Percentiles rank a stretch among this genome's conserved stretches.
Conservation (phyloP, 2,113 vertebrate genomes). For the Actenoides lindsayi region DNA sequence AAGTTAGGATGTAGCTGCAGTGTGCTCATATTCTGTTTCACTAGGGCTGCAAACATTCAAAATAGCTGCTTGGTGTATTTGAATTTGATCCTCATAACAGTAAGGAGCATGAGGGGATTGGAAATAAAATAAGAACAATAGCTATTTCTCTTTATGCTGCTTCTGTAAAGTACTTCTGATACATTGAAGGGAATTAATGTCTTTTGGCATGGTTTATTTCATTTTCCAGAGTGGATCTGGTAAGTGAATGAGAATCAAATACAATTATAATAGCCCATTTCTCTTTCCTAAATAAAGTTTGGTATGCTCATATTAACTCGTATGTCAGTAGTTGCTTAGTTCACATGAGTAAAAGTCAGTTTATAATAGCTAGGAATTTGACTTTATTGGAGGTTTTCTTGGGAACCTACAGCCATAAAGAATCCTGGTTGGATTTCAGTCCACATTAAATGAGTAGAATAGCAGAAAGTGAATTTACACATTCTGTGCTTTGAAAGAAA, state of each 20-base stretch:
- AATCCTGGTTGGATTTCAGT: not conserved
- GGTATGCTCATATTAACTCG: conserved; percentile 36
- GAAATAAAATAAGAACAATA: conserved; percentile 61
- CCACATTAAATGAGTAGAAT: not conserved
- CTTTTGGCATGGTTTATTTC: conserved; percentile 63
- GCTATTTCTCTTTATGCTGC: conserved; percentile 52
- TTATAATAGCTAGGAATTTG: conserved; percentile 13
- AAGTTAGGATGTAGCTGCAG: conserved; percentile 29
- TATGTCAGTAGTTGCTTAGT: conserved; percentile 39
- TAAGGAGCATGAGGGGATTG: conserved; percentile 35
- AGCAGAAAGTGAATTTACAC: not conserved
- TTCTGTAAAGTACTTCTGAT: conserved; percentile 52
- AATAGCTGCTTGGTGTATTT: conserved; percentile 56
- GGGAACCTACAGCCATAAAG: not conserved
- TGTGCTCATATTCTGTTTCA: conserved; percentile 49
- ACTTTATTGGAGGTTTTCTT: conserved; percentile 15
- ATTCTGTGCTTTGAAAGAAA: not conserved
- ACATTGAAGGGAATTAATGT: conserved; percentile 52
- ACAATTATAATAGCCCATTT: conserved; percentile 56
- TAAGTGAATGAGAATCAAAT: conserved; percentile 54
- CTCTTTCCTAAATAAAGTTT: conserved; percentile 61
- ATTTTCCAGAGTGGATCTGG: conserved; percentile 58
- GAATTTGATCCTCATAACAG: conserved; percentile 47
- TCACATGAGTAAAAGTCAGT: conserved; percentile 30
- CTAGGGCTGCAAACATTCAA: conserved; percentile 36